phyloP scores from a whole-genome alignment of 2,113 vertebrate species.

The Guaruba guarouba region DNA sequence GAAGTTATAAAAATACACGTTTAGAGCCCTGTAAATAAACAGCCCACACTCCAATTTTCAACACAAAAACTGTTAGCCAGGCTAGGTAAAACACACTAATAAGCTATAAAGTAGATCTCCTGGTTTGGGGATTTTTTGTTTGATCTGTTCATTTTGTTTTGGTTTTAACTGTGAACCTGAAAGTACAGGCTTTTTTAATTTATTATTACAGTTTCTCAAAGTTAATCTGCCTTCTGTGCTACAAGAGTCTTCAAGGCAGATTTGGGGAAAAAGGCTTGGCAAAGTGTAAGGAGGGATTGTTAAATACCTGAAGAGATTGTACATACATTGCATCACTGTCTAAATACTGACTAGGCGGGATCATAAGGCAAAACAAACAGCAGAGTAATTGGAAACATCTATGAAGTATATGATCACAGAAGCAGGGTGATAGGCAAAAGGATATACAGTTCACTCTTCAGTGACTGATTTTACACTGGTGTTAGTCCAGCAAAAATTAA shows the following conservation, averaged over 20 bases:
- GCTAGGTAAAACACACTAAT: neutral
- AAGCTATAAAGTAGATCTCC: neutral
- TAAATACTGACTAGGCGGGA: conserved; percentile 41
- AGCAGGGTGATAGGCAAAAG: neutral
- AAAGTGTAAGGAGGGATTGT: conserved; percentile 31
- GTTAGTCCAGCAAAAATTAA: neutral
- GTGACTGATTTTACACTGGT: neutral
- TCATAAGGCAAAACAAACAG: conserved; percentile 66
- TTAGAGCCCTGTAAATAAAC: conserved; percentile 75
- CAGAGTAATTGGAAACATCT: conserved; percentile 69
- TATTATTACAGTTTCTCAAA: neutral
- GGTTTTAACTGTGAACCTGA: neutral
- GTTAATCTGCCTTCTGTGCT: neutral
- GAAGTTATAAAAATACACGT: conserved; percentile 78
- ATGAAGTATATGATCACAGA: conserved; percentile 49
- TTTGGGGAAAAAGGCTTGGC: conserved; percentile 20
- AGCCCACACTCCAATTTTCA: conserved; percentile 49
- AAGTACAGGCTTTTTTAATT: conserved; percentile 3
- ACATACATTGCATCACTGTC: conserved; percentile 14
- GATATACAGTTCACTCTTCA: neutral
- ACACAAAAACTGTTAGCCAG: conserved; percentile 15
- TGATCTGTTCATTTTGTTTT: neutral
- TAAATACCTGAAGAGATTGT: conserved; percentile 16
- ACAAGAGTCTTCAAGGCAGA: neutral
- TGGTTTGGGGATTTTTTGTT: neutral